phyloP scores from a whole-genome alignment of 2,888 invertebrate species.

The Molanna angustata region DNA sequence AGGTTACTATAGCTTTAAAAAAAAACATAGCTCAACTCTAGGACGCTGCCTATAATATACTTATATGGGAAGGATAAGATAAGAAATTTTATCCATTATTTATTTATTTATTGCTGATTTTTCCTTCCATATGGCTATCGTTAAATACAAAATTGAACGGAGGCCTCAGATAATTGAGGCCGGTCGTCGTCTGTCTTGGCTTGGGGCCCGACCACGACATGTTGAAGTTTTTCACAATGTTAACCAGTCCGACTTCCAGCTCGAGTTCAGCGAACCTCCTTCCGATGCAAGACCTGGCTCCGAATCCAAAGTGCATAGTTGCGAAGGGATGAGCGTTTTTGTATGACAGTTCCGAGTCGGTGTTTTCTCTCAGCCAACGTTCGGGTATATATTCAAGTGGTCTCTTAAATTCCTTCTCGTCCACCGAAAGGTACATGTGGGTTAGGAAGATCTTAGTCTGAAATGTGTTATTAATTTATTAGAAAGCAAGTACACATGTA shows the following conservation, averaged over 20 bases:
- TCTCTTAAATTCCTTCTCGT: constrained; percentile 62
- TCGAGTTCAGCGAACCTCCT: constrained; percentile 62
- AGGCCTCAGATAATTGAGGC: constrained; percentile 24
- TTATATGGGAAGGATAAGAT: too few species aligned
- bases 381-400: constrained; percentile 68
- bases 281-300: constrained; percentile 66
- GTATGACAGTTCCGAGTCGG: constrained; percentile 42
- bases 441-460: constrained; percentile 67
- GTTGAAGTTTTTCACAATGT: constrained; percentile 39
- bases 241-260: constrained; percentile 46
- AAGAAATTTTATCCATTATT: too few species aligned
- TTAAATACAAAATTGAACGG: constrained; percentile 4
- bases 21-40: too few species aligned
- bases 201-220: constrained; percentile 41
- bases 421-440: constrained; percentile 62
- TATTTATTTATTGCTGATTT: too few species aligned
- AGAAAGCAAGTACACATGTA: not conserved
- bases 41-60: too few species aligned
- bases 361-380: constrained; percentile 60
- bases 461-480: constrained; percentile 25
- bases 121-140: too few species aligned
- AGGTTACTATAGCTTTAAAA: too few species aligned
- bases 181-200: constrained; percentile 36
- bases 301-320: constrained; percentile 65
- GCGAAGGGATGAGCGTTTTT: constrained; percentile 59